Evolutionary conservation across 2,888 invertebrate genomes (phyloP).

Genomic region (Sarcophaga subvicina): DNA sequence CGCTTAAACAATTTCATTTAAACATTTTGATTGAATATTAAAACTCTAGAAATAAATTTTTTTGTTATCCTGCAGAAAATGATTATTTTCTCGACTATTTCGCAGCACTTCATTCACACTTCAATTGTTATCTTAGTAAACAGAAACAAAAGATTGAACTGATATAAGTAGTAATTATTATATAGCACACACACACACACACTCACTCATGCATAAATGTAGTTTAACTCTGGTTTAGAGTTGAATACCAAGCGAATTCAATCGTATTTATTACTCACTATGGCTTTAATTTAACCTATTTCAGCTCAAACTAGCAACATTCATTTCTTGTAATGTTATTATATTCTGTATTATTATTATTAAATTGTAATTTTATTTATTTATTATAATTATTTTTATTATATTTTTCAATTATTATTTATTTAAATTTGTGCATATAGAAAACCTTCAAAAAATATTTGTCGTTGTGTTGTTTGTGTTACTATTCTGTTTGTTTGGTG

Average conservation of each 20-base stretch:
- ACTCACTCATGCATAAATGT: background rate
- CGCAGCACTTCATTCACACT: too few species aligned
- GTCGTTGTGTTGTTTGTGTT: background rate
- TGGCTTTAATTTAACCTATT: background rate
- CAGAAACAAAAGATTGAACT: background rate
- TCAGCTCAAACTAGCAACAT: conserved; percentile 16
- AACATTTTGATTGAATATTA: too few species aligned
- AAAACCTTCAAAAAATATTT: conserved; percentile 36
- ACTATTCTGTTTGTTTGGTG: conserved; percentile 22
- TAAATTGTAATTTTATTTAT: background rate
- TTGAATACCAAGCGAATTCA: too few species aligned
- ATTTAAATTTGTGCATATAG: background rate
- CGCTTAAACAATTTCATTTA: too few species aligned
- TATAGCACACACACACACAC: background rate
- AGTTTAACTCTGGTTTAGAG: too few species aligned
- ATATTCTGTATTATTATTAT: too few species aligned
- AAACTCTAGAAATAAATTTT: too few species aligned
- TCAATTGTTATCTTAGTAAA: too few species aligned
- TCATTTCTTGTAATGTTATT: background rate
- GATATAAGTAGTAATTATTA: background rate
- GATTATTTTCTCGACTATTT: too few species aligned
- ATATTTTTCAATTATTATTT: conserved; percentile 1
- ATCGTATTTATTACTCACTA: background rate
- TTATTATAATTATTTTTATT: conserved; percentile 12
- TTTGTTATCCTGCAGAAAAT: too few species aligned